Conservation (phyloP, 1,140 invertebrate species). For the Oscheius sp. region DNA sequence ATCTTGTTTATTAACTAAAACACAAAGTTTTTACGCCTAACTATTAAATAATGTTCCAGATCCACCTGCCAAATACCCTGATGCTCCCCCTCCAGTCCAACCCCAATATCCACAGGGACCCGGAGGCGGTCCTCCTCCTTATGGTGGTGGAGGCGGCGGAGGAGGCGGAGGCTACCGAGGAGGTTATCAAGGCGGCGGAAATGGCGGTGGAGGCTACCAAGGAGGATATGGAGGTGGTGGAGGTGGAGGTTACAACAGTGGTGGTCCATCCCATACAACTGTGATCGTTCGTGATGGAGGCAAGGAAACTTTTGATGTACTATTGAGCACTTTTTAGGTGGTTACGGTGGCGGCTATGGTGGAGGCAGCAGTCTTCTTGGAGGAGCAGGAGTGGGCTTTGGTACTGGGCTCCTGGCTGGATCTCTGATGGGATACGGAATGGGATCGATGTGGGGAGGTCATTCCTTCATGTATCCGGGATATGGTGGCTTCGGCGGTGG, state of each 20-base stretch:
- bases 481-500: constrained; percentile 2
- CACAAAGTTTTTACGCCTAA: too few relatives aligned
- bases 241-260: constrained; percentile 1
- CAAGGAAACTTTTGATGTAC: not conserved
- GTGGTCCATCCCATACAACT: constrained; percentile 11
- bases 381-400: constrained; percentile 12
- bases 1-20: not conserved
- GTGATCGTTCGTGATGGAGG: constrained; percentile 34
- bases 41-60: constrained; percentile 16
- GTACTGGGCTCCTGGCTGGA: constrained; percentile 30
- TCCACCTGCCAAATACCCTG: constrained; percentile 29
- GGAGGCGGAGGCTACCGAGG: too few relatives aligned
- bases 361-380: constrained; percentile 30
- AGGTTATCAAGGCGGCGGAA: too few relatives aligned
- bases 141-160: not conserved
- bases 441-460: constrained; percentile 35
- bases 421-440: constrained; percentile 36
- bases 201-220: too few relatives aligned
- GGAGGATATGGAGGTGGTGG: not conserved
- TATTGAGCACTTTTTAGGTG: constrained; percentile 1
- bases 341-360: constrained; percentile 15
- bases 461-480: constrained; percentile 15
- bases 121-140: constrained; percentile 1
- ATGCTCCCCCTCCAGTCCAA: constrained; percentile 32
- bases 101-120: not conserved